Evolutionary conservation across 2,113 vertebrate genomes (phyloP).

Genomic region (Eubucco bourcierii): DNA sequence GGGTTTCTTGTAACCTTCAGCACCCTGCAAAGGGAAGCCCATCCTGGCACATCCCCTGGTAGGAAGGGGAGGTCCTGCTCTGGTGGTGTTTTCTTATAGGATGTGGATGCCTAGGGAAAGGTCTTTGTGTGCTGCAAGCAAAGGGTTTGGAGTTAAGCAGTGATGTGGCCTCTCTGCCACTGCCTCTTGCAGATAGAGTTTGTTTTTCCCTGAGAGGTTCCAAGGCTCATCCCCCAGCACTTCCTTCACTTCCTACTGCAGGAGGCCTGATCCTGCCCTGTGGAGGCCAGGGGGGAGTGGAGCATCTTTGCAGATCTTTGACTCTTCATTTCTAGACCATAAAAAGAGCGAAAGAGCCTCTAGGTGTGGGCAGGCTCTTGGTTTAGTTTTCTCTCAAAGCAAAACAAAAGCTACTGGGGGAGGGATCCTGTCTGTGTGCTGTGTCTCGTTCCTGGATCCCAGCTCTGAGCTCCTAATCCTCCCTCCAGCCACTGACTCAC

Average conservation of each 20-base stretch:
- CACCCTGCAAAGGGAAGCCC: neutral
- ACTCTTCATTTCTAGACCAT: neutral
- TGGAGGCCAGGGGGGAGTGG: neutral
- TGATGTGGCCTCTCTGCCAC: neutral
- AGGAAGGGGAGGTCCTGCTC: neutral
- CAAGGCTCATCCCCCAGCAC: neutral
- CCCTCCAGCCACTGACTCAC: conserved; percentile 49
- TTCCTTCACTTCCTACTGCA: neutral
- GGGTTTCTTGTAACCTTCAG: neutral
- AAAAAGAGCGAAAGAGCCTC: neutral
- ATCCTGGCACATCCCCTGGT: neutral
- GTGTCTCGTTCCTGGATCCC: neutral
- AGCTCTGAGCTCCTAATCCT: conserved; percentile 38
- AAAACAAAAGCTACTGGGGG: neutral
- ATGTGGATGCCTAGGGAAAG: neutral
- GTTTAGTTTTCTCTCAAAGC: neutral
- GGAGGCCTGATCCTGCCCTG: neutral
- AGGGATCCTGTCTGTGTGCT: neutral
- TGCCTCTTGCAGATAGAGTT: neutral
- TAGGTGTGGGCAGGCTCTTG: neutral
- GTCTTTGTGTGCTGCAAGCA: neutral
- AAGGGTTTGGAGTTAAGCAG: neutral
- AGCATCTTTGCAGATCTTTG: neutral
- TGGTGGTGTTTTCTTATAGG: neutral
- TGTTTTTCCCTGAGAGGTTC: neutral